phyloP scores from a whole-genome alignment of 2,888 invertebrate genomes.

The Netelia virgata region DNA sequence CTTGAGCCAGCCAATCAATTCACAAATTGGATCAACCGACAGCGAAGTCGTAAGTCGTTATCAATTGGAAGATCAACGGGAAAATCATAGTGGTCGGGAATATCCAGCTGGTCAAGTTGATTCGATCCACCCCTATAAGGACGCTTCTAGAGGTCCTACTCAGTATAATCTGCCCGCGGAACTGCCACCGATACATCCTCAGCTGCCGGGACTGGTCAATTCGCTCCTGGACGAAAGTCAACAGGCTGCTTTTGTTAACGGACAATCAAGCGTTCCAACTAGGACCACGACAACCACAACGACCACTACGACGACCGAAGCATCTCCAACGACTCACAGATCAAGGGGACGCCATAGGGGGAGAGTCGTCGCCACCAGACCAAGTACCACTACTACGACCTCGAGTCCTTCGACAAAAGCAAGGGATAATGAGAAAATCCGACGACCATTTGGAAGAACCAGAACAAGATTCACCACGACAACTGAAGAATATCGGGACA shows the following conservation, averaged over 20 bases:
- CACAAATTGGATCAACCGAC: slow-evolving; percentile 50
- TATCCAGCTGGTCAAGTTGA: slow-evolving; percentile 71
- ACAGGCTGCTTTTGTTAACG: slow-evolving; percentile 58
- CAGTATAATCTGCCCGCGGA: slow-evolving; percentile 87
- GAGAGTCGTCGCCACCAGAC: slow-evolving; percentile 75
- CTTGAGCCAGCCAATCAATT: slow-evolving; percentile 12
- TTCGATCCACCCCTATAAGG: slow-evolving; percentile 69
- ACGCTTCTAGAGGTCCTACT: slow-evolving; percentile 81
- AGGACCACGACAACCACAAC: slow-evolving; percentile 76
- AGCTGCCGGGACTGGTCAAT: slow-evolving; percentile 88
- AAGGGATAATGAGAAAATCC: slow-evolving; percentile 74
- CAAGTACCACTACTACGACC: slow-evolving; percentile 75
- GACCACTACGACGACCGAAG: slow-evolving; percentile 73
- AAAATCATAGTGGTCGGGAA: slow-evolving; percentile 62
- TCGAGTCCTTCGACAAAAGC: slow-evolving; percentile 70
- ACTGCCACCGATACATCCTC: slow-evolving; percentile 87
- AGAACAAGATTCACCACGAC: slow-evolving; percentile 79
- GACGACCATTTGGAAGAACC: slow-evolving; percentile 80
- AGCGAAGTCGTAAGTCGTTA: slow-evolving; percentile 65
- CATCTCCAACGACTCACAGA: slow-evolving; percentile 77
- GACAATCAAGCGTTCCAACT: slow-evolving; percentile 65
- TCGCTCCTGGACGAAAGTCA: slow-evolving; percentile 86
- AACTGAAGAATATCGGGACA: slow-evolving; percentile 80
- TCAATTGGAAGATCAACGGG: slow-evolving; percentile 66
- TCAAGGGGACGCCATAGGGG: slow-evolving; percentile 73